phyloP scores from a whole-genome alignment of 1,140 invertebrate genomes.

The Whitmania pigra region DNA sequence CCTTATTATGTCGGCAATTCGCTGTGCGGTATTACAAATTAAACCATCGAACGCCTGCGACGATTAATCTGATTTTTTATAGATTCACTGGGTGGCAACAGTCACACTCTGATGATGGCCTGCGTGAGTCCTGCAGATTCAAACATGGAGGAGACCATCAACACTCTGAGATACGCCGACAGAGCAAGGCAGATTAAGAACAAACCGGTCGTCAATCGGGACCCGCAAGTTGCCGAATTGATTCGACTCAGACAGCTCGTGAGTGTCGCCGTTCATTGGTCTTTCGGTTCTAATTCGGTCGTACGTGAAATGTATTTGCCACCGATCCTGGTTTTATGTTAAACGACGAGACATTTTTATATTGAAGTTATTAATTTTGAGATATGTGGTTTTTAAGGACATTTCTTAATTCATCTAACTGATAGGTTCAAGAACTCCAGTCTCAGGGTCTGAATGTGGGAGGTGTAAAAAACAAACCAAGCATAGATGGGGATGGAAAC shows the following conservation, averaged over 20 bases:
- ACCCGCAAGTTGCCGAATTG: slow-evolving; percentile 51
- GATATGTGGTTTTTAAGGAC: too few species aligned
- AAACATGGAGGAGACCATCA: slow-evolving; percentile 76
- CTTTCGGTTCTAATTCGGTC: neutral
- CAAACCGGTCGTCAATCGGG: slow-evolving; percentile 77
- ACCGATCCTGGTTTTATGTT: too few species aligned
- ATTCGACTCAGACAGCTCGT: slow-evolving; percentile 38
- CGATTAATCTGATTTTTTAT: neutral
- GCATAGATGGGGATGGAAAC: slow-evolving; percentile 46
- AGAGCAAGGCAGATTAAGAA: slow-evolving; percentile 78
- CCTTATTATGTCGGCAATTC: too few species aligned
- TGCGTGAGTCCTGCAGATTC: slow-evolving; percentile 82
- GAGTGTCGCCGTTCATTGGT: slow-evolving; percentile 2
- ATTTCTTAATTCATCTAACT: too few species aligned
- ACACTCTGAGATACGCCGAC: slow-evolving; percentile 76
- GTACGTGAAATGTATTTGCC: too few species aligned
- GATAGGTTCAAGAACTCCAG: slow-evolving; percentile 33
- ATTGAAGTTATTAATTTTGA: too few species aligned
- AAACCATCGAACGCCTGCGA: neutral
- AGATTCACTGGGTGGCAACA: slow-evolving; percentile 68
- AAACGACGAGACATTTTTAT: too few species aligned
- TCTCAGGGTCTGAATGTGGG: slow-evolving; percentile 27
- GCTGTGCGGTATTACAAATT: too few species aligned
- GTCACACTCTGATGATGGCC: slow-evolving; percentile 81
- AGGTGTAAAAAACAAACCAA: slow-evolving; percentile 41